phyloP scores from a whole-genome alignment of 2,888 invertebrate genomes.

The Dryobota labecula region DNA sequence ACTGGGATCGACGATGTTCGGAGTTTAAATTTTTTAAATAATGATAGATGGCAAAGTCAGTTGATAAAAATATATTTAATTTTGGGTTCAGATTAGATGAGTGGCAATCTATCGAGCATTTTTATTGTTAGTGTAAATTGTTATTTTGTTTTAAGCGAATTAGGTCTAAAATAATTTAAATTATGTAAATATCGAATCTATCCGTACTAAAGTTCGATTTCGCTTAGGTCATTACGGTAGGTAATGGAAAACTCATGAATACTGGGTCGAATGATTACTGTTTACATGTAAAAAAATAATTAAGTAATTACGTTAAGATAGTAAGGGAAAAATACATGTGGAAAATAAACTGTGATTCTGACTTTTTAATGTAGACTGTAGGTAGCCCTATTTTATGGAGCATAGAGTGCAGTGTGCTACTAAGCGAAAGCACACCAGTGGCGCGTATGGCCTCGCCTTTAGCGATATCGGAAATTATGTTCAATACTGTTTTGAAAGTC shows the following conservation, averaged over 20 bases:
- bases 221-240: conserved; percentile 87
- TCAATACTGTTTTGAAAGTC: conserved; percentile 49
- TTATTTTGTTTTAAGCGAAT: conserved; percentile 90
- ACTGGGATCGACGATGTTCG: conserved; percentile 88
- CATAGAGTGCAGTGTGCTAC: conserved; percentile 76
- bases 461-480: conserved; percentile 64
- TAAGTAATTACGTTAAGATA: conserved; percentile 80
- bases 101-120: conserved; percentile 89
- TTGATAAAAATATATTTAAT: conserved; percentile 86
- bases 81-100: conserved; percentile 87
- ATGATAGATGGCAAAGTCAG: conserved; percentile 86
- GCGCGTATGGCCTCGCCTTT: conserved; percentile 67
- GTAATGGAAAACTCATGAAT: conserved; percentile 85
- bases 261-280: conserved; percentile 86
- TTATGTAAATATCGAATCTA: conserved; percentile 88
- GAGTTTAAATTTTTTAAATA: conserved; percentile 89
- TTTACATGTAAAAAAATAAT: conserved; percentile 82
- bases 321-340: conserved; percentile 86
- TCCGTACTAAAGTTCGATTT: conserved; percentile 86
- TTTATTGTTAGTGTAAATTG: conserved; percentile 90
- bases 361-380: conserved; percentile 89
- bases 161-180: conserved; percentile 89
- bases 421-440: conserved; percentile 60
- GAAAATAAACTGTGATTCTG: conserved; percentile 91
- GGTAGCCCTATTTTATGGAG: conserved; percentile 83